A percentile compares a stretch with the other conserved stretches of the same genome.
Evolutionary conservation across 2,888 invertebrate species (phyloP).

Genomic region (Glaucopsyche alexis): DNA sequence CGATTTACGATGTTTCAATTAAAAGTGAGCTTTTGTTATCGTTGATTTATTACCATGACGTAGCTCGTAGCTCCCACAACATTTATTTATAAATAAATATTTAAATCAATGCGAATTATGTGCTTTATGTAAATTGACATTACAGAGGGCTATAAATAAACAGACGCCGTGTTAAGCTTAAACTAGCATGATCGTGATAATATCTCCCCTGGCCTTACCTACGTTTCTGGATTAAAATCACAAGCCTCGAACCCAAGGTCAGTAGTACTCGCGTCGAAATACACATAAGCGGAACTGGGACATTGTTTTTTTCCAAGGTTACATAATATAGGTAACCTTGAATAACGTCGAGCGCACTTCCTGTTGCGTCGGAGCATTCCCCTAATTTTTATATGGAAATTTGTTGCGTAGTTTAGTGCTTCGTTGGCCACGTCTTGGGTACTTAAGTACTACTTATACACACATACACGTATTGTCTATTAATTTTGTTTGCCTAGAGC

Average conservation of each 20-base stretch:
- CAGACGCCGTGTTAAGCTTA: conserved; percentile 24
- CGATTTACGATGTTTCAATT: not conserved
- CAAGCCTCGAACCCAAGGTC: conserved; percentile 25
- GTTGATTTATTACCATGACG: not conserved
- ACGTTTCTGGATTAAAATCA: conserved; percentile 28
- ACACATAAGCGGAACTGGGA: conserved; percentile 47
- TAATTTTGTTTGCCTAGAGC: conserved; percentile 15
- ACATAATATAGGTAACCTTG: conserved; percentile 46
- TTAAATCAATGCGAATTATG: conserved; percentile 18
- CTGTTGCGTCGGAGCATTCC: conserved; percentile 36
- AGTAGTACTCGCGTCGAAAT: conserved; percentile 15
- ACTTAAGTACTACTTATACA: not conserved
- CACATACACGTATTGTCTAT: not conserved
- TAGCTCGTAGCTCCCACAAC: not conserved
- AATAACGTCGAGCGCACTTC: conserved; percentile 62
- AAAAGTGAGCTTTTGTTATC: conserved; percentile 2
- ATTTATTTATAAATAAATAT: conserved; percentile 20
- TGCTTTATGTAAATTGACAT: conserved; percentile 27
- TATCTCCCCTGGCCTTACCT: conserved; percentile 26
- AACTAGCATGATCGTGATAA: conserved; percentile 22
- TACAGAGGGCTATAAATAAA: conserved; percentile 24
- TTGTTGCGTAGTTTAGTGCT: conserved; percentile 27
- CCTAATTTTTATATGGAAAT: conserved; percentile 28
- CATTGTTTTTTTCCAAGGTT: conserved; percentile 63
- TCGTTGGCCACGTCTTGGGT: conserved; percentile 13